phyloP scores from a whole-genome alignment of 2,113 vertebrate species.

The Saimiri boliviensis region DNA sequence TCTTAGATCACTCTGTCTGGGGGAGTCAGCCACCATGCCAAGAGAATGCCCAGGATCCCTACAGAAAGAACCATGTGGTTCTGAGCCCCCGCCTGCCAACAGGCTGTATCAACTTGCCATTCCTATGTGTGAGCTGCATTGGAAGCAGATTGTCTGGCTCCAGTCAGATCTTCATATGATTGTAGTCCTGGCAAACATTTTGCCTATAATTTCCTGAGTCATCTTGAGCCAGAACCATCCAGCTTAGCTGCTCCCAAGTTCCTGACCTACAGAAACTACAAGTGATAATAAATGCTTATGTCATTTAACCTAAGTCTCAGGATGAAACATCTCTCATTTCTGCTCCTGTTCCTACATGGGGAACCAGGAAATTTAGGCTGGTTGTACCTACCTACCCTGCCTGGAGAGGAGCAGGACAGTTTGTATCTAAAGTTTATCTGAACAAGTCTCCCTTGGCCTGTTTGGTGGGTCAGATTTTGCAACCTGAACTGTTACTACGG shows the following conservation, averaged over 20 bases:
- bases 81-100: not conserved
- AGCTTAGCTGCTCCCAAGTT: not conserved
- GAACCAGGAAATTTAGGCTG: not conserved
- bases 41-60: not conserved
- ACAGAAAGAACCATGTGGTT: not conserved
- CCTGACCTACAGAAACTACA: not conserved
- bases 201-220: not conserved
- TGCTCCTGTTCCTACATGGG: not conserved
- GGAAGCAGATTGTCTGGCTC: not conserved
- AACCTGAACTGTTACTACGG: not conserved
- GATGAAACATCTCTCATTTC: not conserved
- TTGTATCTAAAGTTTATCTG: not conserved
- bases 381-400: too few species aligned
- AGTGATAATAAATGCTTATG: not conserved
- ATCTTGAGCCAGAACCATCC: not conserved
- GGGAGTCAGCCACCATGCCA: not conserved
- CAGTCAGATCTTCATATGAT: not conserved
- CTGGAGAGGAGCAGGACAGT: not conserved
- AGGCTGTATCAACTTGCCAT: not conserved
- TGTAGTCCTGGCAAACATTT: not conserved
- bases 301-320: not conserved
- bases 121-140: not conserved
- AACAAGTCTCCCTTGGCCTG: not conserved
- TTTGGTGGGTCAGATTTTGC: not conserved
- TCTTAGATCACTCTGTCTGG: not conserved